Evolutionary conservation across 1,140 invertebrate genomes (phyloP), one percentile per base, ranked within the genome.

Genomic region (Euwallacea fornicatus): DNA sequence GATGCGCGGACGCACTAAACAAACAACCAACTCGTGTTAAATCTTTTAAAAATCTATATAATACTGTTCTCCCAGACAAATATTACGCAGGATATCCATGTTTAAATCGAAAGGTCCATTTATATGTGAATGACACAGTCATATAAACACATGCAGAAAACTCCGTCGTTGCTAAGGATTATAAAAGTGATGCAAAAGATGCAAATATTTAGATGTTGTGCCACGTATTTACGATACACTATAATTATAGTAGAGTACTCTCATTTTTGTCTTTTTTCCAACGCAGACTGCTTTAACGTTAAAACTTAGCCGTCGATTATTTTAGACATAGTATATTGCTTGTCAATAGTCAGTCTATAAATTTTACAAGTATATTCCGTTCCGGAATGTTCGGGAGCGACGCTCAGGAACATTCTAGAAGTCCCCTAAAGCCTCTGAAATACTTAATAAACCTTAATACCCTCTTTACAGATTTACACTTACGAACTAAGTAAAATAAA

Each of bases 281-380:
- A 50, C 13, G 13, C 46, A 50, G 46, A 10, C 46, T 50, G 13
- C 13, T 50, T 11, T 50, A 50, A 50, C 9, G 9, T 50, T 11
- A 11, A 50, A 50, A 50, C 21, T 33, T 33, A 33, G 21, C 21
- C 21, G 21, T 33, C 21, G 46, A 50, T 50, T 50, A 50, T 50
- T 50, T 50, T 50, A 50, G 46, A 50, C 9, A 50, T 10, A 50
- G 46, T 50, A 42, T 59, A 59, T 59, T 59, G 56, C 56, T 59
- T 59, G 8, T 59, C 33, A 8, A 59, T 59, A 59, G 33, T 59
- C 56, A 59, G 56, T 59, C 56, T 59, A 59, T 59, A 59, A 59
- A 41, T 59, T 59, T 41, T 33, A 33, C 21, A 59, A 59, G 33
- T 33, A 21, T 59, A 10, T 16, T 8, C 7, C 16, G 42, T 10